Conservation (phyloP, 1,140 invertebrate species). For the Conus betulinus region DNA sequence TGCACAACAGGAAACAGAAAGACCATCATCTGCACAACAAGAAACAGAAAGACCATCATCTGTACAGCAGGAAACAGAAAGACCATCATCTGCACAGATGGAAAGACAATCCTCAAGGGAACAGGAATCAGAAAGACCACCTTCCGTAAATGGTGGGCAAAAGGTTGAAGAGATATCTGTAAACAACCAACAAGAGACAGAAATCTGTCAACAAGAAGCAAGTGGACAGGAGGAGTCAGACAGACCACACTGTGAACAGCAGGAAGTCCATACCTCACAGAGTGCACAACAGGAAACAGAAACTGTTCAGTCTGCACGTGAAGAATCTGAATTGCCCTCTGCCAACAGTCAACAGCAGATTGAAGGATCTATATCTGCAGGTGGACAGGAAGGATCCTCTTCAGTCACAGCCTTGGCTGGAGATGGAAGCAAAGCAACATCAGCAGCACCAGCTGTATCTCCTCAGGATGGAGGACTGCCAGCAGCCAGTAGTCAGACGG, state of each 20-base stretch:
- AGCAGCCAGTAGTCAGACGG: neutral
- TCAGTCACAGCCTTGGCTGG: neutral
- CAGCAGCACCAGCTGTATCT: neutral
- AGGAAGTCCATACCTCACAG: neutral
- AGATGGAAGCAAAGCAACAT: neutral
- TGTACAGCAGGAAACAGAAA: neutral
- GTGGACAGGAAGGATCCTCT: neutral
- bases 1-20: constrained; percentile 8
- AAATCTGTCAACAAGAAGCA: neutral
- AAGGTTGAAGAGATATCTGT: neutral
- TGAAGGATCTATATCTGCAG: neutral
- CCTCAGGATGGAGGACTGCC: neutral
- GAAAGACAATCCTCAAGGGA: too few species aligned
- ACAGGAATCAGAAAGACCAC: neutral
- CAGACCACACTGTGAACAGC: neutral
- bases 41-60: too few species aligned
- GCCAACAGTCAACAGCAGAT: neutral
- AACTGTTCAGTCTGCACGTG: neutral
- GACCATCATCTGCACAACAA: neutral
- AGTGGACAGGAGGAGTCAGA: neutral
- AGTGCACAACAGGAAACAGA: neutral
- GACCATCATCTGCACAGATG: too few species aligned
- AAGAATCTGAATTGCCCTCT: neutral
- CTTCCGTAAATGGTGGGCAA: neutral
- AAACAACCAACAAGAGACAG: neutral